Conservation (phyloP, 2,797 vertebrate genomes). For the Enteromius afrohamiltoni region DNA sequence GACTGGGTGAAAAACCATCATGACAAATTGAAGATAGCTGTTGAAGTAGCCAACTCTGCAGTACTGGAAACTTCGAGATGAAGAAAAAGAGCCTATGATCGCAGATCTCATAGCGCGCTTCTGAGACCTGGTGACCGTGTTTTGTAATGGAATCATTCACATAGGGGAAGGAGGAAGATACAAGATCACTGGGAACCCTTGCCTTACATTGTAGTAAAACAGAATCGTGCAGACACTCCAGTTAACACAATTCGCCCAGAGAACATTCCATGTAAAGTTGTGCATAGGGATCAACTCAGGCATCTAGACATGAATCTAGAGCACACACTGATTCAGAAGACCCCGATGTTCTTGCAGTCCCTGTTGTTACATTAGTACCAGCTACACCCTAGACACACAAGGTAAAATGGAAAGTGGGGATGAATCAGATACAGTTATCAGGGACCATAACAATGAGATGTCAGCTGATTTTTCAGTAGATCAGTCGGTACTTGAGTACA, state of each 20-base stretch:
- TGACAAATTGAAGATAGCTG: not conserved
- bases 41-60: not conserved
- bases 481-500: not conserved
- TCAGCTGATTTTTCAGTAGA: conserved; percentile 4
- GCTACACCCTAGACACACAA: not conserved
- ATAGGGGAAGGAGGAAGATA: conserved; percentile 28
- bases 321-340: not conserved
- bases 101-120: not conserved
- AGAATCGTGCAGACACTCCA: conserved; percentile 46
- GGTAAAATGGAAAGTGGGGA: not conserved
- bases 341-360: not conserved
- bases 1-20: conserved; percentile 23
- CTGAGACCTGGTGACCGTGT: conserved; percentile 44
- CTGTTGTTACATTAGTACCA: not conserved
- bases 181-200: conserved; percentile 41
- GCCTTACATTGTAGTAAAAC: conserved; percentile 48
- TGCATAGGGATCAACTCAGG: conserved; percentile 38
- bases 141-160: conserved; percentile 35
- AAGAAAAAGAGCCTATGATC: conserved; percentile 31
- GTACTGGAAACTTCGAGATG: not conserved
- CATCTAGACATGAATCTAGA: not conserved
- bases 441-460: not conserved
- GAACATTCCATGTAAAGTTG: not conserved
- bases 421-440: not conserved
- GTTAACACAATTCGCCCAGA: conserved; percentile 39